Evolutionary conservation across 2,888 invertebrate species (phyloP), one percentile per base, ranked within the genome.

Genomic region (Celastrina argiolus): DNA sequence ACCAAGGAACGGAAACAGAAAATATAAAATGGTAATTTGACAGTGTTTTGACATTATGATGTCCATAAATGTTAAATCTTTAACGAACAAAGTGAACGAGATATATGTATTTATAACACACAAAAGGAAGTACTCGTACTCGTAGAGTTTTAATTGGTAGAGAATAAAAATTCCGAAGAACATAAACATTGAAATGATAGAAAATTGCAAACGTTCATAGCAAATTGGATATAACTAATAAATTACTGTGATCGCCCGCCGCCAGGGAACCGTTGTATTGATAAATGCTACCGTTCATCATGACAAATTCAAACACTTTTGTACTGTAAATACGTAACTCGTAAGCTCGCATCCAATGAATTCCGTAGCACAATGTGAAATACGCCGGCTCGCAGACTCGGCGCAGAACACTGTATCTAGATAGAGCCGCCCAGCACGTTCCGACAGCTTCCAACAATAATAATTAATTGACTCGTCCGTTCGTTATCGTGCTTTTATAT

Each of bases 401-500:
- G 73, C 75, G 74, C 73, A 76, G 73, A 77, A 76, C 77, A 79
- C 80, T 78, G 75, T 79, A 80, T 82, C 82, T 81, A 81, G 81
- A 84, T 82, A 81, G 78, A 84, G 79, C 79, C 73, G 81, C 77
- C 78, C 79, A 80, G 82, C 81, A 84, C 81, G 84, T 86, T 81
- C 84, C 85, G 85, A 88, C 87, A 88, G 86, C 85, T 87, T 84
- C 84, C 87, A 90, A 89, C 89, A 88, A 90, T 88, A 89, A 90
- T 90, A 90, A 90, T 90, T 91, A 91, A 90, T 91, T 90, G 91
- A 91, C 89, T 90, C 88, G 89, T 90, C 89, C 87, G 87, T 91
- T 90, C 88, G 90, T 90, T 90, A 89, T 91, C 89, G 86, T 88
- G 88, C 90, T 88, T 89, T 89, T 89, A 89, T 89, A 91, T 90